Conservation (phyloP, 1,140 invertebrate species). For the Carcinoscorpius rotundicauda region DNA sequence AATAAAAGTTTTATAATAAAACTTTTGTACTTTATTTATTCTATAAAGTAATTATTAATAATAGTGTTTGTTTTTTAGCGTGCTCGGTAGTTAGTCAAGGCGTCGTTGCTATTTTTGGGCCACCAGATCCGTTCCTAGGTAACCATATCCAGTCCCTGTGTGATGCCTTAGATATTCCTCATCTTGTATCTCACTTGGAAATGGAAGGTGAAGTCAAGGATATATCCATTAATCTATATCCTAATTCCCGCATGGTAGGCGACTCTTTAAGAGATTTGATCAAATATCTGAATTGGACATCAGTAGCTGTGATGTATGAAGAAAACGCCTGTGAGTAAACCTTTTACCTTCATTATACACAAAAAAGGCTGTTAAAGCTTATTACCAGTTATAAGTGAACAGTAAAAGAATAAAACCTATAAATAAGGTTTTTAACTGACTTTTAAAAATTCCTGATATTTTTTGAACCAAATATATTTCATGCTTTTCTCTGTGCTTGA, state of each 20-base stretch:
- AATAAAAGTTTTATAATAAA: no score
- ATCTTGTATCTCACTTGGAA: slow-evolving; percentile 56
- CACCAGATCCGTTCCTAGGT: slow-evolving; percentile 65
- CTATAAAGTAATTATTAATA: no score
- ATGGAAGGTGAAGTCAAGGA: slow-evolving; percentile 41
- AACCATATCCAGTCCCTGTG: slow-evolving; percentile 80
- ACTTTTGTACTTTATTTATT: no score
- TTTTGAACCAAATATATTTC: no score
- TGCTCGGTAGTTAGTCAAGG: slow-evolving; percentile 57
- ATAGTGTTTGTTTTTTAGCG: slow-evolving; percentile 43
- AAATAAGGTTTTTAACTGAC: no score
- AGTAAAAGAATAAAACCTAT: no score
- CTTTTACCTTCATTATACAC: slow-evolving; percentile 40
- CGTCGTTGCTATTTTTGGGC: slow-evolving; percentile 82
- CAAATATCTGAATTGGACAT: slow-evolving; percentile 80
- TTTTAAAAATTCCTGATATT: no score
- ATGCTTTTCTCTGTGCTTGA: no score
- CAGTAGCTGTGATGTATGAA: slow-evolving; percentile 86
- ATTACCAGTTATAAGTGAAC: no score
- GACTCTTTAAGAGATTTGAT: slow-evolving; percentile 75
- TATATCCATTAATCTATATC: slow-evolving; percentile 82
- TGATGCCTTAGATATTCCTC: slow-evolving; percentile 72
- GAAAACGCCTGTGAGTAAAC: slow-evolving; percentile 58
- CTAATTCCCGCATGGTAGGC: slow-evolving; percentile 67
- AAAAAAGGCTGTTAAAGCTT: no score